phyloP scores from a whole-genome alignment of 2,797 vertebrate species.

The Enoplosus armatus region DNA sequence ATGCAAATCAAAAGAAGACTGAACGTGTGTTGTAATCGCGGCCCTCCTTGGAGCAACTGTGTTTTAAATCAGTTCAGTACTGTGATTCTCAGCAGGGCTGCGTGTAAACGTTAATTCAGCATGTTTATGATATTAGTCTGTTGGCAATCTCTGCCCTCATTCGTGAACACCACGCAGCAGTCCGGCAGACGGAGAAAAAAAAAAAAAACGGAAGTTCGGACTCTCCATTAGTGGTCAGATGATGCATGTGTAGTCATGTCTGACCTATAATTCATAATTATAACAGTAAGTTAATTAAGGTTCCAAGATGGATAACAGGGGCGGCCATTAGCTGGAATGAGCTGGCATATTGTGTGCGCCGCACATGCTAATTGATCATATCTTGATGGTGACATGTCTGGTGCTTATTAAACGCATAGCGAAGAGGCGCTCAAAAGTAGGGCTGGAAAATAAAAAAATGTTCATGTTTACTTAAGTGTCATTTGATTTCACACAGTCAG shows the following conservation, averaged over 20 bases:
- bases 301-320: slow-evolving; percentile 23
- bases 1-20: not conserved
- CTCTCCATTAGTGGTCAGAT: slow-evolving; percentile 25
- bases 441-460: not conserved
- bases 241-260: slow-evolving; percentile 68
- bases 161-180: slow-evolving; percentile 7
- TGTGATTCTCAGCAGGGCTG: slow-evolving; percentile 32
- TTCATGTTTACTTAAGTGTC: not conserved
- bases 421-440: not conserved
- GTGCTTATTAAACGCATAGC: slow-evolving; percentile 4
- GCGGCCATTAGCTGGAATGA: slow-evolving; percentile 38
- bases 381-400: slow-evolving; percentile 19
- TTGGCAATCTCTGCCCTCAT: slow-evolving; percentile 2
- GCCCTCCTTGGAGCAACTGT: not conserved
- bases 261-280: slow-evolving; percentile 73
- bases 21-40: slow-evolving; percentile 1
- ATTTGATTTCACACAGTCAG: not conserved
- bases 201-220: slow-evolving; percentile 18
- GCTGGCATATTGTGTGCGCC: slow-evolving; percentile 30
- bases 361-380: slow-evolving; percentile 38
- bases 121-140: slow-evolving; percentile 6
- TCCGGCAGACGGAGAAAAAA: not conserved
- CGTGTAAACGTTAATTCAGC: slow-evolving; percentile 10
- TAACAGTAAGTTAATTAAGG: slow-evolving; percentile 63
- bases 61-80: not conserved